A percentile compares a stretch with the other conserved stretches of the same genome.
phyloP scores from a whole-genome alignment of 2,113 vertebrate species.

The Lepisosteus osseus region DNA sequence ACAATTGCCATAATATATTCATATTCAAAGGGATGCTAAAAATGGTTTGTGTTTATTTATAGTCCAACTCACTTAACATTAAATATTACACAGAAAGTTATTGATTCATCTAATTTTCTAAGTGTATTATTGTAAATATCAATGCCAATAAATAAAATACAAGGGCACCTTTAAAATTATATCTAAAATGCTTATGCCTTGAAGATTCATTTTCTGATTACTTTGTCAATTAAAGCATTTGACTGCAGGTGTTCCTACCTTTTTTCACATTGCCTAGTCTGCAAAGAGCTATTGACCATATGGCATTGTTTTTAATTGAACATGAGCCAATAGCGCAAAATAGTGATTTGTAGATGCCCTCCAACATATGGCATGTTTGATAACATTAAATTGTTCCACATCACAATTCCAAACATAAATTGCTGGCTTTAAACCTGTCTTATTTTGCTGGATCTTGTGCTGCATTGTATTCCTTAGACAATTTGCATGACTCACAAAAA shows the following conservation, averaged over 20 bases:
- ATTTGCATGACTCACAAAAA: background rate
- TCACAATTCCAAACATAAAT: conserved; percentile 7
- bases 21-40: too few species aligned
- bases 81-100: too few species aligned
- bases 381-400: conserved; percentile 31
- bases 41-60: too few species aligned
- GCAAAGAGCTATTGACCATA: conserved; percentile 37
- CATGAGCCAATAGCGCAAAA: conserved; percentile 23
- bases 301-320: conserved; percentile 33
- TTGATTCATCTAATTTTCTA: too few species aligned
- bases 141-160: background rate
- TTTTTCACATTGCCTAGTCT: conserved; percentile 26
- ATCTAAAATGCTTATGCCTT: background rate
- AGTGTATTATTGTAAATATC: too few species aligned
- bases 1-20: too few species aligned
- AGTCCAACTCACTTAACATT: too few species aligned
- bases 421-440: conserved; percentile 9
- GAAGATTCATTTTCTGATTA: background rate
- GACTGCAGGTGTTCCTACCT: background rate
- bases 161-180: background rate
- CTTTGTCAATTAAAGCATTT: conserved; percentile 11
- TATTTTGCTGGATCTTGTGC: background rate
- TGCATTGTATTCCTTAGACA: conserved; percentile 1
- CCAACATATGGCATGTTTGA: conserved; percentile 38
- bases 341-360: conserved; percentile 39